Conservation (phyloP, 2,888 invertebrate species). For the Saturnia pavonia region DNA sequence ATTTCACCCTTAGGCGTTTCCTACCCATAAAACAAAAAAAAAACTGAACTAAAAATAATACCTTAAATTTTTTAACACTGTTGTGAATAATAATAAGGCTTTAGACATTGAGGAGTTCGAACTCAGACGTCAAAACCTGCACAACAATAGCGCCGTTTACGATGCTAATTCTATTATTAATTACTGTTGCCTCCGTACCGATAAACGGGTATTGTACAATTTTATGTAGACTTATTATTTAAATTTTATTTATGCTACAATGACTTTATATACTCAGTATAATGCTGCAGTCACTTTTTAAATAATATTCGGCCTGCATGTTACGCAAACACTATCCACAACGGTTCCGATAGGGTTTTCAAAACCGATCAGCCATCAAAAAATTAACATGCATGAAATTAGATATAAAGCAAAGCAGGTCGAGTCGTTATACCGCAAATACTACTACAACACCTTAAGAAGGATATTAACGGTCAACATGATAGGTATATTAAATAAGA, state of each 20-base stretch:
- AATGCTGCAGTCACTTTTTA: neutral
- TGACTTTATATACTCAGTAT: neutral
- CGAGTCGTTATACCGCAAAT: neutral
- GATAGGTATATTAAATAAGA: conserved; percentile 4
- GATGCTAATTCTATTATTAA: neutral
- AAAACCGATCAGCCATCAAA: conserved; percentile 3
- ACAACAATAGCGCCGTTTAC: neutral
- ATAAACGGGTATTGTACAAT: neutral
- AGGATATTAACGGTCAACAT: conserved; percentile 5
- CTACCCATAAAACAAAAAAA: too few species aligned
- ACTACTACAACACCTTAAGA: conserved; percentile 5
- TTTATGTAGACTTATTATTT: neutral
- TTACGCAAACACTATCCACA: neutral
- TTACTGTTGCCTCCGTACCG: neutral
- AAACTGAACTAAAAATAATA: neutral
- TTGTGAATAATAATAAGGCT: too few species aligned
- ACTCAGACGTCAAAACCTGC: neutral
- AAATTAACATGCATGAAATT: conserved; percentile 8
- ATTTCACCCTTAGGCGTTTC: neutral
- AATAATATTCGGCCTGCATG: neutral
- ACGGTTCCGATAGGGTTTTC: neutral
- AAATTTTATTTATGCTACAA: neutral
- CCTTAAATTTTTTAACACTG: neutral
- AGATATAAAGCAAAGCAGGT: conserved; percentile 1
- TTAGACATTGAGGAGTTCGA: too few species aligned